A percentile compares a stretch with the other conserved stretches of the same genome.
Conservation (phyloP, 2,113 vertebrate species). For the Carassius gibelio region DNA sequence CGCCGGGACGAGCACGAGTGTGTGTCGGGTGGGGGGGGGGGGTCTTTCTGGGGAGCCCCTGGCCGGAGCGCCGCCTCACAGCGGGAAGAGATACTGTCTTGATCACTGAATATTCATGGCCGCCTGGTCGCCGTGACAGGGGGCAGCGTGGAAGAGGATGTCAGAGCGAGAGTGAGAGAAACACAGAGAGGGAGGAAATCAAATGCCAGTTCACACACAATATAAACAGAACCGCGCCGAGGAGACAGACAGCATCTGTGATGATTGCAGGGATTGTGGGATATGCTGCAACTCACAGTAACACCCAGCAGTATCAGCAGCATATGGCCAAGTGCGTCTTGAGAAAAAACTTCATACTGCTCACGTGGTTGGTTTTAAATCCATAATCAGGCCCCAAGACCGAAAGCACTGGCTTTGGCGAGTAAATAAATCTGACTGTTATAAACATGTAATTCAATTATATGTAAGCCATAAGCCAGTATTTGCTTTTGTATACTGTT, state of each 20-base stretch:
- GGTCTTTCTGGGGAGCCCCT: conserved; percentile 74
- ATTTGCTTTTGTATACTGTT: background rate
- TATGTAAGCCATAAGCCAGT: background rate
- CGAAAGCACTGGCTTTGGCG: background rate
- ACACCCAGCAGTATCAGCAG: conserved; percentile 49
- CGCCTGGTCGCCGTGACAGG: conserved; percentile 84
- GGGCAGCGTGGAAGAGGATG: conserved; percentile 76
- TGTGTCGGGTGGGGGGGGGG: conserved; percentile 9
- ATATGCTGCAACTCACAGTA: conserved; percentile 49
- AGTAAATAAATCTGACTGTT: background rate
- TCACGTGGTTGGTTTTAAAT: background rate
- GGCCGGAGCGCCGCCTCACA: conserved; percentile 75
- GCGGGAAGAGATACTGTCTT: conserved; percentile 75
- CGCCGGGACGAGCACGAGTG: conserved; percentile 19
- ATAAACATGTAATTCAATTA: background rate
- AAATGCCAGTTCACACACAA: conserved; percentile 61
- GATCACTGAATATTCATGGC: conserved; percentile 95
- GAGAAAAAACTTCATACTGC: background rate
- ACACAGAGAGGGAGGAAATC: conserved; percentile 60
- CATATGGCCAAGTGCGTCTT: conserved; percentile 47
- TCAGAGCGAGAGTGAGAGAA: conserved; percentile 51
- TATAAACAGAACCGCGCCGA: conserved; percentile 58
- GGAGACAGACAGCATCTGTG: conserved; percentile 56
- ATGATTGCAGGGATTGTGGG: conserved; percentile 53
- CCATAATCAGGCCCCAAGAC: background rate